Evolutionary conservation across 2,797 vertebrate genomes (phyloP).

Genomic region (Darevskia nairensis): DNA sequence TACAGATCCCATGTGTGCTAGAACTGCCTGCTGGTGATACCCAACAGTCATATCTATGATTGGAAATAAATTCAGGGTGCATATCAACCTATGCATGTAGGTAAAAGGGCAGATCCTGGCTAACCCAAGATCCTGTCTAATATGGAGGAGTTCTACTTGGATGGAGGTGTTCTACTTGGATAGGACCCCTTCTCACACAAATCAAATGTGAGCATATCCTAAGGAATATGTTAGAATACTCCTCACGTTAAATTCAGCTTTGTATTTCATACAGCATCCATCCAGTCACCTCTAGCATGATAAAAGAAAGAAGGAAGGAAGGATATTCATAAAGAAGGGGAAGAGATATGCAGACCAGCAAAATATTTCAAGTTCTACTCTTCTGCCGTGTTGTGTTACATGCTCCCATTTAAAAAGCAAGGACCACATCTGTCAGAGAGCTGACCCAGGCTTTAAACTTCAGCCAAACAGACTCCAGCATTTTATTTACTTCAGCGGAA

Average conservation of each 20-base stretch:
- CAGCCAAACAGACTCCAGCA: background rate
- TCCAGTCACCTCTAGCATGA: background rate
- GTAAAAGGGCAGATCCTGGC: no score
- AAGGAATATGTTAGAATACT: background rate
- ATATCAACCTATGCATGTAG: no score
- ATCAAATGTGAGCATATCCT: background rate
- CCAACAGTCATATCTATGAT: no score
- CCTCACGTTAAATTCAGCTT: no score
- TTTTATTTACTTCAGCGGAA: conserved; percentile 16
- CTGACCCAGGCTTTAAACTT: background rate
- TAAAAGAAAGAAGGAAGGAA: background rate
- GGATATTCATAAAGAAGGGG: background rate
- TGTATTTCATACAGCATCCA: background rate
- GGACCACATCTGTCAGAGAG: conserved; percentile 12
- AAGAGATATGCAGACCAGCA: background rate
- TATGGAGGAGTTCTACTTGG: no score
- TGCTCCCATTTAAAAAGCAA: background rate
- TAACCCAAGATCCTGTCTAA: no score
- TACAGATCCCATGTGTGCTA: no score
- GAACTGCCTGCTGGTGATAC: no score
- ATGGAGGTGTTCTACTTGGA: no score
- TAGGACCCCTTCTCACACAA: no score
- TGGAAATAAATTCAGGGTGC: no score
- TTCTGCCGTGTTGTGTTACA: background rate
- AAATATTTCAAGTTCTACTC: background rate